These are phyloP conservation scores for Adineta ricciae DNA, from an alignment of 2,888 invertebrate species.

Conservation along the genomic window DNA sequence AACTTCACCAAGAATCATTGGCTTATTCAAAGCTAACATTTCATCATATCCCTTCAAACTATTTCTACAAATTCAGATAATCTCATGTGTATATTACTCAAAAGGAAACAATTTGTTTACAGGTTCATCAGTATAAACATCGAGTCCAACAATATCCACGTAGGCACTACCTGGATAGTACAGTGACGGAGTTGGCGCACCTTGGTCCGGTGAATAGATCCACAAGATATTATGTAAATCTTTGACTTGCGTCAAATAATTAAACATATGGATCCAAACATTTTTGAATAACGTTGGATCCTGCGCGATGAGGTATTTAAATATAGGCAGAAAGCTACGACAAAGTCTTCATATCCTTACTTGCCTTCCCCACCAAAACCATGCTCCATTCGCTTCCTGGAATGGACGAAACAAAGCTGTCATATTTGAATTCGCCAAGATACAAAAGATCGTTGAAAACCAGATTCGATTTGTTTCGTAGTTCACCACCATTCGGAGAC, in stretches of 20 bases:
- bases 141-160: slow-evolving; percentile 15
- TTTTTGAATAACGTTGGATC: slow-evolving; percentile 34
- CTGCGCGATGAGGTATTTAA: slow-evolving; percentile 22
- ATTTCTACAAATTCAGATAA: not conserved
- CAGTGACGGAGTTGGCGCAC: not conserved
- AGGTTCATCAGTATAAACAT: slow-evolving; percentile 10
- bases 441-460: not conserved
- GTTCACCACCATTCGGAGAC: not conserved
- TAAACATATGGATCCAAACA: slow-evolving; percentile 34
- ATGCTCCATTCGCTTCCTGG: slow-evolving; percentile 37
- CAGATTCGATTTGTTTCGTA: not conserved
- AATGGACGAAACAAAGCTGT: slow-evolving; percentile 36
- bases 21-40: not conserved
- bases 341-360: not conserved
- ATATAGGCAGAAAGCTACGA: not conserved
- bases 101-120: not conserved
- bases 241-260: slow-evolving; percentile 34
- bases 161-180: not conserved
- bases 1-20: not conserved
- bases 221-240: slow-evolving; percentile 36
- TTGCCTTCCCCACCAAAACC: slow-evolving; percentile 37
- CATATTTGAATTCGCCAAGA: not conserved
- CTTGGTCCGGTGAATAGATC: slow-evolving; percentile 34
- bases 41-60: not conserved
- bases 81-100: no score